Evolutionary conservation across 2,888 invertebrate genomes (phyloP), one percentile per base, ranked within the genome.

Genomic region (Cybosia mesomella): DNA sequence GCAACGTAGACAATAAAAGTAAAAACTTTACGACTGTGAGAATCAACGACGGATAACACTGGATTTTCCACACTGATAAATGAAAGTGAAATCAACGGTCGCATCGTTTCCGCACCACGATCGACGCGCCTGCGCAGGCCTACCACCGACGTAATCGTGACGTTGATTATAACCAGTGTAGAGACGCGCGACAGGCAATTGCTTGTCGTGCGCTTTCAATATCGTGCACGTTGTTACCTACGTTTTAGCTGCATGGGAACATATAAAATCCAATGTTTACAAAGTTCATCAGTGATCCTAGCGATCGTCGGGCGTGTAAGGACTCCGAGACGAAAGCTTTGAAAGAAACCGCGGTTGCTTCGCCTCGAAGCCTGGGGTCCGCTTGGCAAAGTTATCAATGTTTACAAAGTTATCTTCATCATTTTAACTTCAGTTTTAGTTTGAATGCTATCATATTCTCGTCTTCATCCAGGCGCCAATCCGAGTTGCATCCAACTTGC

Each of bases 81-180:
- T 84, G 92, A 92, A 92, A 92, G 92, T 92, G 92, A 92, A 92
- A 92, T 87, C 85, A 86, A 70, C 78, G 58, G 66, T 69, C 72
- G 82, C 80, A 70, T 71, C 75, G 82, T 88, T 91, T 91, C 91
- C 91, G 91, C 88, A 83, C 77, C 77, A 80, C 85, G 81, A 74
- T 66, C 74, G 69, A 70, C 72, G 72, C 71, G 75, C 73, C 70
- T 69, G 54, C 63, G 66, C 66, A 59, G 75, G 78, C 77, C 75
- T 73, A 69, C 80, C 71, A 68, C 73, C 66, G 72, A 79, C 85
- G 85, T 86, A 85, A 85, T 85, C 83, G 81, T 82, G 81, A 83
- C 78, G 80, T 77, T 68, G 60, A 66, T 69, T 74, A 67, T 70
- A 74, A 69, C 66, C 59, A 66, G 70, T 66, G 24, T 66, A 60